Base-by-base conservation (phyloP, 2,113 vertebrate species). In the Catharus bicknelli region DNA sequence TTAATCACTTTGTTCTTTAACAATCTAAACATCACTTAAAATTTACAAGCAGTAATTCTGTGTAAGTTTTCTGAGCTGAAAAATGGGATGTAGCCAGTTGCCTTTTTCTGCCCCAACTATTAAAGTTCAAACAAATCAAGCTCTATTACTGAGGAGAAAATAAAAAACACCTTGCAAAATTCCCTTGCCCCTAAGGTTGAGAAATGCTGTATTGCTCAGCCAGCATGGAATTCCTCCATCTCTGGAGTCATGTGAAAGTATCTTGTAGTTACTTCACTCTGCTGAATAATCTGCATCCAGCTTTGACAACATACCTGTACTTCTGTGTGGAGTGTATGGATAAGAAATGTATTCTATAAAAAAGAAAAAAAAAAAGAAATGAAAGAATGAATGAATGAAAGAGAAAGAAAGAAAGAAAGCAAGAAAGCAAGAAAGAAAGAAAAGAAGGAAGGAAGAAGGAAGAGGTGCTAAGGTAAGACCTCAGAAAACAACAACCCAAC, bases 1-100 rank as follows among this genome's bases (percentile, higher is more conserved):
- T 93, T 87, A 86, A 93, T 90, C 73, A 68, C 69, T 91, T 92
- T 86, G 86, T 93, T 95, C 87, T 94, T 92, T 85, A 90, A 88
- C 84, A 92, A 88, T 85, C 72, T 90, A 92, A 89, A 92, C 77
- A 87, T 87, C 81, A 66, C 84, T 88, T 90, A 86, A 80, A 90
- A 85, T 94, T 87, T 86, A 91, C 89, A 94, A 80, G 92, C 66
- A 75, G 81, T 84, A 83, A 92, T 92, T 78, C 59, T 62, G 34
- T 61, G 0, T 76, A 70, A 84, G 13, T 75, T 88, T 62, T 84
- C 42, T 59, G 48, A 58, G 68, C 59, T 68, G 63, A 93, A 87
- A 94, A 90, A 83, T 42, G 78, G 72, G 67, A 88, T 30, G 70
- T 10, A 88, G 58, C 66, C 76, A 63, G 58, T 76, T 80, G 68